These are phyloP conservation scores for Nemurella pictetii DNA, from an alignment of 2,888 invertebrate genomes.

Conservation along the genomic window DNA sequence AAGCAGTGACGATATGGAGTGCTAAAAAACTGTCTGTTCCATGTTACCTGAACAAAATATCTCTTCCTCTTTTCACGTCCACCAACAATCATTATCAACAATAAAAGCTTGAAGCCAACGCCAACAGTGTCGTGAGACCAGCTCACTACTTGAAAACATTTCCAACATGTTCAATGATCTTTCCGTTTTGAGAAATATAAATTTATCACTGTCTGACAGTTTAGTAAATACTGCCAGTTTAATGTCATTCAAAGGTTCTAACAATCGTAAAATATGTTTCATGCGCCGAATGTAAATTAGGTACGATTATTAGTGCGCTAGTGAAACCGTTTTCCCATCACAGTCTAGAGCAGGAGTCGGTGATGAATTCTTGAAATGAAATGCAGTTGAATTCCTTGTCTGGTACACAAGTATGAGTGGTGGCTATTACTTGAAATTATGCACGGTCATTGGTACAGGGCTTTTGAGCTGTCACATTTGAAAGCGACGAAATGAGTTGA, in stretches of 20 bases:
- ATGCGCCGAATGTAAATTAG: neutral
- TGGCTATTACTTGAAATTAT: no score
- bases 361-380: neutral
- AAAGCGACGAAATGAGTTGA: no score
- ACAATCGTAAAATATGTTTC: neutral
- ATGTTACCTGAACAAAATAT: neutral
- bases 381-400: no score
- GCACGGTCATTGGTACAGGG: no score
- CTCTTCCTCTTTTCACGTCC: neutral
- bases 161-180: neutral
- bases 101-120: neutral
- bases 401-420: no score
- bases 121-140: neutral
- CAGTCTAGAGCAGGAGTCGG: neutral
- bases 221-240: neutral
- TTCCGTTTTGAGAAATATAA: neutral
- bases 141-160: neutral
- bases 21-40: neutral
- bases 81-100: neutral
- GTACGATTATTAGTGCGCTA: neutral
- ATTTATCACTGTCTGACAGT: neutral
- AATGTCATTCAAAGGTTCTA: neutral
- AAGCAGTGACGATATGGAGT: neutral
- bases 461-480: no score
- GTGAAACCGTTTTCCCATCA: neutral